These are phyloP conservation scores for Stictocephala bisonia DNA, from an alignment of 2,888 invertebrate genomes.

Conservation along the genomic window DNA sequence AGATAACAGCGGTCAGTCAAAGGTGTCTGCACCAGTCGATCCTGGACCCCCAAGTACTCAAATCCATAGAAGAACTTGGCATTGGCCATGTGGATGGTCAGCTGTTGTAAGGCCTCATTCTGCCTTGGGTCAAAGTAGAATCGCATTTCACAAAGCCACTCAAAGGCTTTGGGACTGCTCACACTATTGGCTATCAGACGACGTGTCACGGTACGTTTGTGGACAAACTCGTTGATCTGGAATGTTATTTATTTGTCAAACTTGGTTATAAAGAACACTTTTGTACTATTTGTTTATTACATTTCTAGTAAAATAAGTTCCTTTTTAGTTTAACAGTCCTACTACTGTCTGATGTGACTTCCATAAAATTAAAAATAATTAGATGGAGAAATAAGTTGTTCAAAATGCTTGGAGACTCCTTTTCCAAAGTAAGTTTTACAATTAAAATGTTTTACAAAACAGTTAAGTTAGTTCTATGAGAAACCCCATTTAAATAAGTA, in stretches of 20 bases:
- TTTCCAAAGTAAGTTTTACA: no score
- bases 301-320: no score
- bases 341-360: no score
- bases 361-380: no score
- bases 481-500: no score
- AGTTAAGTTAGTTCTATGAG: no score
- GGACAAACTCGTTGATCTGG: conserved; percentile 98
- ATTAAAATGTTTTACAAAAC: no score
- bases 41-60: conserved; percentile 96
- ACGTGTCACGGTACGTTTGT: conserved; percentile 97
- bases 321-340: no score
- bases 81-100: conserved; percentile 99
- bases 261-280: background rate
- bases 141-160: conserved; percentile 99
- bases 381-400: no score
- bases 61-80: conserved; percentile 98
- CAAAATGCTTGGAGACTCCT: no score
- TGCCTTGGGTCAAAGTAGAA: conserved; percentile 99
- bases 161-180: conserved; percentile 91
- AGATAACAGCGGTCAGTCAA: conserved; percentile 96
- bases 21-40: conserved; percentile 96
- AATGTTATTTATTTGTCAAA: conserved; percentile 58
- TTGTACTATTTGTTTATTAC: no score
- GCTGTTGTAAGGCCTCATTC: conserved; percentile 92
- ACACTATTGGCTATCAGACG: conserved; percentile 88